Evolutionary conservation across 2,888 invertebrate species (phyloP).

Genomic region (Ypsolopha scabrella): DNA sequence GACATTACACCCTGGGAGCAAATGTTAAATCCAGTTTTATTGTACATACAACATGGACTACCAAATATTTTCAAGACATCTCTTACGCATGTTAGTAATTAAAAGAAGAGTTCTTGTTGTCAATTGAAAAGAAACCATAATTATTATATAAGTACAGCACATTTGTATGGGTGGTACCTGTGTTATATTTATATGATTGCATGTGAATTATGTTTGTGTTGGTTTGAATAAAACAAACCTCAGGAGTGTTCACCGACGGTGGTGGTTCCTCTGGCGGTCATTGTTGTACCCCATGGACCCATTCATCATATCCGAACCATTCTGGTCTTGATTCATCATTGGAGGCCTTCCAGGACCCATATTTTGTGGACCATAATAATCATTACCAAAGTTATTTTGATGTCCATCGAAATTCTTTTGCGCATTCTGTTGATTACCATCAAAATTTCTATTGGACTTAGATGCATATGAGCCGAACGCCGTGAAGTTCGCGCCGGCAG

Average conservation of each 20-base stretch:
- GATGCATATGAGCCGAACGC: constrained; percentile 57
- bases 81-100: no score
- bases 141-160: neutral
- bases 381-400: constrained; percentile 15
- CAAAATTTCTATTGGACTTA: constrained; percentile 31
- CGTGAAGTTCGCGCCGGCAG: constrained; percentile 56
- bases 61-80: no score
- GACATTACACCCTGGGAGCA: no score
- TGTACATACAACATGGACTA: no score
- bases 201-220: constrained; percentile 33
- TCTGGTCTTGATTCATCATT: constrained; percentile 27
- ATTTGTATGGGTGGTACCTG: constrained; percentile 10
- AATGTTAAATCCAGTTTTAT: no score
- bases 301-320: constrained; percentile 37
- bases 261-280: constrained; percentile 66
- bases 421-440: neutral
- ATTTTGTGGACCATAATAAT: constrained; percentile 26
- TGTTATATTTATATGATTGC: no score
- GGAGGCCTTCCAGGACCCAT: constrained; percentile 46
- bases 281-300: constrained; percentile 64
- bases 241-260: constrained; percentile 55
- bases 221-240: constrained; percentile 67
- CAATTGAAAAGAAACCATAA: no score
- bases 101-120: no score
- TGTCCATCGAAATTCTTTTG: neutral